A percentile compares a stretch with the other conserved stretches of the same genome.
Evolutionary conservation across 2,113 vertebrate genomes (phyloP).

Genomic region (Trogon melanurus): DNA sequence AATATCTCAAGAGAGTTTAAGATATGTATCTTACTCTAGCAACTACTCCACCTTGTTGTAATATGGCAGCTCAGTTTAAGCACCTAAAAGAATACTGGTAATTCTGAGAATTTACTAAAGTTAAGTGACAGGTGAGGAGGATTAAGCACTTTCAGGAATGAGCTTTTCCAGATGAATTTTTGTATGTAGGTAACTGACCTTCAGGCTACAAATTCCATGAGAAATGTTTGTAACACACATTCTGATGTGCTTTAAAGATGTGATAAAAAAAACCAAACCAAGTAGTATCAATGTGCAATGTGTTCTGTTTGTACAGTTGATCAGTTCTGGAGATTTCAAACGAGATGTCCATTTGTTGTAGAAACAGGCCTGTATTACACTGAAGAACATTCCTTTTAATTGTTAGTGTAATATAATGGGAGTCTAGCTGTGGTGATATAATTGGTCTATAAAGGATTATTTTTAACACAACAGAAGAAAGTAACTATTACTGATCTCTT

Average conservation of each 20-base stretch:
- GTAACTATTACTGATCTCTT: background rate
- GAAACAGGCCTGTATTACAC: background rate
- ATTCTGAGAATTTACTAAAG: background rate
- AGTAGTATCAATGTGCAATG: background rate
- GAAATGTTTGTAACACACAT: rapidly evolving
- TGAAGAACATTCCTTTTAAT: background rate
- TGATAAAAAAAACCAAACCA: background rate
- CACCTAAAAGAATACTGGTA: background rate
- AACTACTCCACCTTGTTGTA: background rate
- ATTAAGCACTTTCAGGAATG: background rate
- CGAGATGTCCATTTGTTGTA: background rate
- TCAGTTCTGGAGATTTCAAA: background rate
- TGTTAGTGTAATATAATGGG: background rate
- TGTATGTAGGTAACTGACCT: background rate
- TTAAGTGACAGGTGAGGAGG: background rate
- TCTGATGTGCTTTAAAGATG: background rate
- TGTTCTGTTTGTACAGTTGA: background rate
- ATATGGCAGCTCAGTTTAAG: background rate
- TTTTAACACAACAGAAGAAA: background rate
- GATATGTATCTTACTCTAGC: background rate
- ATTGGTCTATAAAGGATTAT: background rate
- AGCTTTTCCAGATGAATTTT: background rate
- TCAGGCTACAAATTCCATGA: background rate
- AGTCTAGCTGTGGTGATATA: background rate
- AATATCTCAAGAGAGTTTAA: background rate